Evolutionary conservation across 2,888 invertebrate species (phyloP).

Genomic region (Rhorus exstirpatorius): DNA sequence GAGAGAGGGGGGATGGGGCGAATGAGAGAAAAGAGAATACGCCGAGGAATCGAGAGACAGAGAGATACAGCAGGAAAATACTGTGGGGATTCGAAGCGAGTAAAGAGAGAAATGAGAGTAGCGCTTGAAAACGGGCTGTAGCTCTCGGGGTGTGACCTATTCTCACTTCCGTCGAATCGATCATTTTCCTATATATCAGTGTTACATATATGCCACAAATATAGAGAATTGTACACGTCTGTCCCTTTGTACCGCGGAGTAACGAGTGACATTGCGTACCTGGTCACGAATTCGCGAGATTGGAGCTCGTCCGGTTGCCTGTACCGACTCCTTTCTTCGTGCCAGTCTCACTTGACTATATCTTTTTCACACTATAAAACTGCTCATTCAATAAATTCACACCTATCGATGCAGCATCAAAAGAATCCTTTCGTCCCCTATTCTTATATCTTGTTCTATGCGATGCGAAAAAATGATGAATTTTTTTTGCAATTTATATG

Average conservation of each 20-base stretch:
- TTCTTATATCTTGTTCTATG: too few species aligned
- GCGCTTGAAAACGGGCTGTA: slow-evolving; percentile 41
- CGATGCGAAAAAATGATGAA: too few species aligned
- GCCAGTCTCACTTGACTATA: background rate
- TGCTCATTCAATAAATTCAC: too few species aligned
- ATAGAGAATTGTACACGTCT: slow-evolving; percentile 31
- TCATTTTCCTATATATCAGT: slow-evolving; percentile 52
- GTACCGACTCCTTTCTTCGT: background rate
- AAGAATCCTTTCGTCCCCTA: too few species aligned
- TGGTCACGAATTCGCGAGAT: slow-evolving; percentile 46
- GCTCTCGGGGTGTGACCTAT: slow-evolving; percentile 69
- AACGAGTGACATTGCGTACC: slow-evolving; percentile 28
- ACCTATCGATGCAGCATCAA: too few species aligned
- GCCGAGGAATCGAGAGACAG: slow-evolving; percentile 7
- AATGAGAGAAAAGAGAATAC: slow-evolving; percentile 34
- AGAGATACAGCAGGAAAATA: slow-evolving; percentile 7
- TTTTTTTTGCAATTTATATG: too few species aligned
- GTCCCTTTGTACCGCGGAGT: slow-evolving; percentile 2
- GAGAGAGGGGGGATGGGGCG: slow-evolving; percentile 20
- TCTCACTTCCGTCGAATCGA: slow-evolving; percentile 68
- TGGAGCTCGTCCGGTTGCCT: slow-evolving; percentile 6
- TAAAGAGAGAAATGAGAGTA: slow-evolving; percentile 46
- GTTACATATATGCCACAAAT: slow-evolving; percentile 34
- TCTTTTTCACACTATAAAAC: background rate
- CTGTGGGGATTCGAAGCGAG: slow-evolving; percentile 13